Percentiles rank a stretch among this genome's conserved stretches.
These are phyloP conservation scores for Drosophila ezoana DNA, from an alignment of 2,888 invertebrate species.

Conservation along the genomic window DNA sequence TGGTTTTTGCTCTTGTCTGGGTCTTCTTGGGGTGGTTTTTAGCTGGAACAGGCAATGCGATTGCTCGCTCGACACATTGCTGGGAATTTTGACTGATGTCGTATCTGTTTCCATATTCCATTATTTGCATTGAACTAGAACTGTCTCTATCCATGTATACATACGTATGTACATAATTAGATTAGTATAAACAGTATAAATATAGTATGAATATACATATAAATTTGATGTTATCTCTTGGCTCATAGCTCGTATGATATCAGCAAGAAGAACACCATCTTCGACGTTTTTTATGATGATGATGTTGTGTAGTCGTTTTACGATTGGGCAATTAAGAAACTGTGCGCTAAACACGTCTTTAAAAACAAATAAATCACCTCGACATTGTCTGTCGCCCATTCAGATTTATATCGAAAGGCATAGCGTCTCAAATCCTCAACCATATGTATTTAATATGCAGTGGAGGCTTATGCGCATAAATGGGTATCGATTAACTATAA, in stretches of 20 bases:
- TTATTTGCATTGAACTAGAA: conserved; percentile 42
- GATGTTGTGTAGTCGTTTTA: conserved; percentile 52
- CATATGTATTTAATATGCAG: conserved; percentile 61
- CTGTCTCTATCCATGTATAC: conserved; percentile 18
- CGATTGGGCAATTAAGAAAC: conserved; percentile 62
- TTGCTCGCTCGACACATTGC: conserved; percentile 45
- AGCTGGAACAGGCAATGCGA: conserved; percentile 29
- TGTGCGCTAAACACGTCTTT: conserved; percentile 73
- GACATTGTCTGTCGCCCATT: conserved; percentile 36
- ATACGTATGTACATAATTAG: conserved; percentile 1
- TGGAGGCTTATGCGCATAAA: conserved; percentile 54
- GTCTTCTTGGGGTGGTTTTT: conserved; percentile 55
- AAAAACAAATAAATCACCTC: conserved; percentile 76
- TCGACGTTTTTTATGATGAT: conserved; percentile 35
- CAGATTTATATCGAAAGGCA: conserved; percentile 24
- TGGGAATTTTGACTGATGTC: conserved; percentile 23
- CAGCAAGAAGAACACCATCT: conserved; percentile 6
- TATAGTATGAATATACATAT: background rate
- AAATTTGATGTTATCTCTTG: conserved; percentile 20
- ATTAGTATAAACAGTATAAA: background rate
- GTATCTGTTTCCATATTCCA: conserved; percentile 53
- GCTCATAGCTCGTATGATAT: conserved; percentile 11
- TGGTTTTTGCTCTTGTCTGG: conserved; percentile 21
- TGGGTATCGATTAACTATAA: conserved; percentile 70
- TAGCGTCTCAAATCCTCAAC: background rate